Evolutionary conservation across 2,113 vertebrate species (phyloP).

Genomic region (Nannobrachium achirus): DNA sequence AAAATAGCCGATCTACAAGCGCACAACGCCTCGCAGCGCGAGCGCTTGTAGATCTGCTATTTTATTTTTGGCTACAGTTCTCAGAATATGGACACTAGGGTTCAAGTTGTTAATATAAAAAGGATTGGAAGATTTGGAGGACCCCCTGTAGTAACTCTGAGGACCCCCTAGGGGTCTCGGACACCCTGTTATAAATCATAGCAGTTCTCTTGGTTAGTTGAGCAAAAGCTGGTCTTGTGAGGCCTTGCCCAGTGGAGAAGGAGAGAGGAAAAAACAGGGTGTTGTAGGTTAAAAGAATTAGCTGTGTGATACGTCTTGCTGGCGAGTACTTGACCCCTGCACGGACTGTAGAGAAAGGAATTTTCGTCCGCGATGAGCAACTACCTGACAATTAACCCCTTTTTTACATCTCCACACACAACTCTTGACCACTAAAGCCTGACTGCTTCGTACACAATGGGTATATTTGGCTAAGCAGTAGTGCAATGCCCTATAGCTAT

Average conservation of each 20-base stretch:
- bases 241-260: constrained; percentile 22
- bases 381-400: constrained; percentile 28
- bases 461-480: constrained; percentile 4
- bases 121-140: no score
- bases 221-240: neutral
- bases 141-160: no score
- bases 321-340: constrained; percentile 37
- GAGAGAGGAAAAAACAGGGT: constrained; percentile 15
- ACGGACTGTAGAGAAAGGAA: constrained; percentile 27
- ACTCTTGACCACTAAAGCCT: constrained; percentile 6
- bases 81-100: no score
- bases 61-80: no score
- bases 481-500: neutral
- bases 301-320: constrained; percentile 37
- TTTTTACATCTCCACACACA: constrained; percentile 5
- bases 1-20: no score
- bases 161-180: no score
- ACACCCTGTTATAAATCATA: no score
- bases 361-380: constrained; percentile 34
- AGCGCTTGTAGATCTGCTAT: no score
- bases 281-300: constrained; percentile 58
- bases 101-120: no score
- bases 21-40: no score
- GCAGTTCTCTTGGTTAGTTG: neutral
- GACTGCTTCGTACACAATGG: constrained; percentile 11